Evolutionary conservation across 64 coral and sea anemone species (phyloP).

Genomic region (Acropora tenuis): DNA sequence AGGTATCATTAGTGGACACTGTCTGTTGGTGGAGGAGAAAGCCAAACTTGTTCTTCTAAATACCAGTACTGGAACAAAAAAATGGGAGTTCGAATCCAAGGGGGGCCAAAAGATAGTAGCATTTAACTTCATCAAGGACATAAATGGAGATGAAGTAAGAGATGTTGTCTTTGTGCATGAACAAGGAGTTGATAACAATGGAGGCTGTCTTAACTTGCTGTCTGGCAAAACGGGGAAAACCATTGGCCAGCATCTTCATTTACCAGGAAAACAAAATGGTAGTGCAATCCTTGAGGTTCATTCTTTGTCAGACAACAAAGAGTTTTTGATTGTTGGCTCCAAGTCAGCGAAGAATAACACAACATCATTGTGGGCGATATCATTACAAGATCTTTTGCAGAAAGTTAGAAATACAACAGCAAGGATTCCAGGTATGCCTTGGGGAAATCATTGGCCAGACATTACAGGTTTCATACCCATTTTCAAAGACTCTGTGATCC

Average conservation of each 20-base stretch:
- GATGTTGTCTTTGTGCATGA: conserved; percentile 58
- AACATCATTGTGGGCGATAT: conserved; percentile 44
- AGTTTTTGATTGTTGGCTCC: conserved; percentile 51
- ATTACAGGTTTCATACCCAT: conserved; percentile 54
- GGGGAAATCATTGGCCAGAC: conserved; percentile 36
- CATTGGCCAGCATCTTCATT: conserved; percentile 49
- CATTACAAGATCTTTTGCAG: conserved; percentile 27
- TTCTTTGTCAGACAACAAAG: neutral
- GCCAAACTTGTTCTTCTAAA: conserved; percentile 49
- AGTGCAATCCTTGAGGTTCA: conserved; percentile 29
- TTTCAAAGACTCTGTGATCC: conserved; percentile 32
- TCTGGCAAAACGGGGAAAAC: conserved; percentile 73
- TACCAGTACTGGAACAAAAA: conserved; percentile 45
- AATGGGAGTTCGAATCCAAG: conserved; percentile 47
- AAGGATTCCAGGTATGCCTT: conserved; percentile 20
- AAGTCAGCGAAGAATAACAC: neutral
- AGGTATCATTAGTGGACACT: conserved; percentile 6
- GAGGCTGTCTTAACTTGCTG: conserved; percentile 29
- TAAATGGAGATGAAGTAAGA: conserved; percentile 24
- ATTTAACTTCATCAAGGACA: conserved; percentile 60
- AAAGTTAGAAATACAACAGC: neutral
- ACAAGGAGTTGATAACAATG: neutral
- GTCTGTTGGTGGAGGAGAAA: conserved; percentile 57
- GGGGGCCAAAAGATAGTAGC: conserved; percentile 8
- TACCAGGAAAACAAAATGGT: neutral